Percentiles rank a stretch among this genome's conserved stretches.
Conservation (phyloP, 2,113 vertebrate genomes). For the Puntigrus tetrazona region DNA sequence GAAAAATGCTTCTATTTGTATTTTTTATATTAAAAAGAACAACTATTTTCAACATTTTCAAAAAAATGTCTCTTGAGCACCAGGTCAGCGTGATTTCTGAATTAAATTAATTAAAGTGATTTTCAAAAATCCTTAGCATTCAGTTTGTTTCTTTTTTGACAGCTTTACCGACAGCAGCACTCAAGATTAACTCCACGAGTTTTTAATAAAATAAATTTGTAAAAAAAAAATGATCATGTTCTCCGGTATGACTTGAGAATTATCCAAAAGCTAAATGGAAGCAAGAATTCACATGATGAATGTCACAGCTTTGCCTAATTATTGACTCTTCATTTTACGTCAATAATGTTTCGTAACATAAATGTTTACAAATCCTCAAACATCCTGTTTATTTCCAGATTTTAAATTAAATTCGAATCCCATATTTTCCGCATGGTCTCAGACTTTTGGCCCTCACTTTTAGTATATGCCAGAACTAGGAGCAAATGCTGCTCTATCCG, state of each 20-base stretch:
- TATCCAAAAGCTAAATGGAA: neutral
- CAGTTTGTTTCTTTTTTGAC: neutral
- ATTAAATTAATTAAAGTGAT: too few relatives aligned
- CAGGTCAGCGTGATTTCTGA: too few relatives aligned
- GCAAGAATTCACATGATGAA: neutral
- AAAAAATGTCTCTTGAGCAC: too few relatives aligned
- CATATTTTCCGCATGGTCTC: neutral
- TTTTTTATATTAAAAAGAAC: neutral
- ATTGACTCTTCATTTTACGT: neutral
- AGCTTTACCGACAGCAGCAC: neutral
- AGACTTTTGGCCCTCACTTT: neutral
- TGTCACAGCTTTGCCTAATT: neutral
- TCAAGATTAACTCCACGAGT: neutral
- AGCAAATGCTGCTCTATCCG: conserved; percentile 12
- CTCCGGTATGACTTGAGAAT: neutral
- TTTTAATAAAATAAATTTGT: neutral
- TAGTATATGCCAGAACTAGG: neutral
- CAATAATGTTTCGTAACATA: neutral
- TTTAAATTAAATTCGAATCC: neutral
- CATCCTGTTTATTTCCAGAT: neutral
- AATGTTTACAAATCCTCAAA: neutral
- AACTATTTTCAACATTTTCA: neutral
- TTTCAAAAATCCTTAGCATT: neutral
- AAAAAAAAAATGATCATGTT: neutral
- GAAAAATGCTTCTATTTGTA: neutral